Conservation (phyloP, 2,113 vertebrate genomes). For the Chaetodon trifascialis region DNA sequence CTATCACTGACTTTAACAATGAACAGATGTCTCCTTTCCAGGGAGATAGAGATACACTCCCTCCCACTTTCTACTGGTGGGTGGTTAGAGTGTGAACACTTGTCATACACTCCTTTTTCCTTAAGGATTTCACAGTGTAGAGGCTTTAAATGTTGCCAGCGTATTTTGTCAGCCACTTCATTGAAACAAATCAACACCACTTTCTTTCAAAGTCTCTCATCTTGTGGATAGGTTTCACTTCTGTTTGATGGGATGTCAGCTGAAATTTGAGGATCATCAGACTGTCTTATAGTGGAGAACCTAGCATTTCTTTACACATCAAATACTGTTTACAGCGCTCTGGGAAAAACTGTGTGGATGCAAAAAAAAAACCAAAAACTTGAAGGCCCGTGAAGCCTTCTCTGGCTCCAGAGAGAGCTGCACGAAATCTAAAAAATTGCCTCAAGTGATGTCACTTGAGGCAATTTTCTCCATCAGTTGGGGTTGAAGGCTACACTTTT, state of each 20-base stretch:
- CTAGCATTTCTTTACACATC: background rate
- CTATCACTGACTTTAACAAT: constrained; percentile 73
- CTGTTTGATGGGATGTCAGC: background rate
- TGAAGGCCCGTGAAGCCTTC: background rate
- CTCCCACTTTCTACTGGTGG: constrained; percentile 41
- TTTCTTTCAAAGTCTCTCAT: background rate
- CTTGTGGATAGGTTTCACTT: background rate
- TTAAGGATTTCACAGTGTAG: background rate
- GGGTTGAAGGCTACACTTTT: background rate
- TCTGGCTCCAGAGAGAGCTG: background rate
- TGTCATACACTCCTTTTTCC: constrained; percentile 3
- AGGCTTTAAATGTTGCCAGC: constrained; percentile 9
- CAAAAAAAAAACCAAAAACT: too few species aligned
- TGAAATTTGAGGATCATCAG: background rate
- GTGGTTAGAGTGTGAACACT: constrained; percentile 8
- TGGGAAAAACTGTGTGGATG: background rate
- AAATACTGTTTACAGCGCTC: background rate
- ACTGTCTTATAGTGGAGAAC: background rate
- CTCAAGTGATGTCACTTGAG: background rate
- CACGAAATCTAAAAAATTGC: background rate
- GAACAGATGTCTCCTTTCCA: constrained; percentile 79
- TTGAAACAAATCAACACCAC: background rate
- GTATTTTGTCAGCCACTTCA: background rate
- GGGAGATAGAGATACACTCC: constrained; percentile 50
- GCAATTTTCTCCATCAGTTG: too few species aligned